Conservation (phyloP, 2,797 vertebrate species). For the Pangasius mekongensis region DNA sequence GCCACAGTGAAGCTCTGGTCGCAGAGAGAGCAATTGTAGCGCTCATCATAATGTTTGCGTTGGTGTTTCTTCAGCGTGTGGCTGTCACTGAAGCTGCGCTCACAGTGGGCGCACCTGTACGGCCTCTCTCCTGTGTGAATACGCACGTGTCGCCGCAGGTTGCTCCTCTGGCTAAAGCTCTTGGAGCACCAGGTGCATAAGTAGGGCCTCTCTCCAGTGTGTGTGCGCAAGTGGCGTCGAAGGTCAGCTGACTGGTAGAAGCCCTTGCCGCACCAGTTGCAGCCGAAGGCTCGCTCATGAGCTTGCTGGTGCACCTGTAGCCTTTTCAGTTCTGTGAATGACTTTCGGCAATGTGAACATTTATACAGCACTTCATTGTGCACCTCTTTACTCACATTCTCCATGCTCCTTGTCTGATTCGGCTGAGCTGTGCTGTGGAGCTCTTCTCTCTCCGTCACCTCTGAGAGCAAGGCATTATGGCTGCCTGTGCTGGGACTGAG, state of each 20-base stretch:
- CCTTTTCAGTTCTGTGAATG: conserved; percentile 64
- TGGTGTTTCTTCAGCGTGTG: conserved; percentile 77
- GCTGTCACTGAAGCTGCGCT: conserved; percentile 74
- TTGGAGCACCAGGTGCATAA: conserved; percentile 78
- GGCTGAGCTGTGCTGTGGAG: background rate
- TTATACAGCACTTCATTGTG: conserved; percentile 60
- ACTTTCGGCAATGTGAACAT: conserved; percentile 74
- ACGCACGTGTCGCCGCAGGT: conserved; percentile 76
- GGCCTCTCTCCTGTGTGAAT: conserved; percentile 78
- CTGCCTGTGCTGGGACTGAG: conserved; percentile 22
- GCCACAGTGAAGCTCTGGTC: conserved; percentile 61
- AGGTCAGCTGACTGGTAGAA: conserved; percentile 79
- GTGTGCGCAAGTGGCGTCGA: conserved; percentile 77
- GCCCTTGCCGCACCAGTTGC: conserved; percentile 78
- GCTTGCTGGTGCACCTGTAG: conserved; percentile 74
- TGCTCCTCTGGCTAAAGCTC: conserved; percentile 79
- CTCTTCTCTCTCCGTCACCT: background rate
- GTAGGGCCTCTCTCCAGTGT: conserved; percentile 79
- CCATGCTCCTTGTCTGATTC: background rate
- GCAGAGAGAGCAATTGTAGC: conserved; percentile 63
- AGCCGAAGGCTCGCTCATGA: conserved; percentile 72
- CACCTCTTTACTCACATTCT: conserved; percentile 19
- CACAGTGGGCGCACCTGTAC: conserved; percentile 73
- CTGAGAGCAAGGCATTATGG: background rate
- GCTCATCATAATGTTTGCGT: conserved; percentile 66